These are phyloP conservation scores for Palaemon carinicauda DNA, from an alignment of 1,140 invertebrate genomes.

Conservation along the genomic window DNA sequence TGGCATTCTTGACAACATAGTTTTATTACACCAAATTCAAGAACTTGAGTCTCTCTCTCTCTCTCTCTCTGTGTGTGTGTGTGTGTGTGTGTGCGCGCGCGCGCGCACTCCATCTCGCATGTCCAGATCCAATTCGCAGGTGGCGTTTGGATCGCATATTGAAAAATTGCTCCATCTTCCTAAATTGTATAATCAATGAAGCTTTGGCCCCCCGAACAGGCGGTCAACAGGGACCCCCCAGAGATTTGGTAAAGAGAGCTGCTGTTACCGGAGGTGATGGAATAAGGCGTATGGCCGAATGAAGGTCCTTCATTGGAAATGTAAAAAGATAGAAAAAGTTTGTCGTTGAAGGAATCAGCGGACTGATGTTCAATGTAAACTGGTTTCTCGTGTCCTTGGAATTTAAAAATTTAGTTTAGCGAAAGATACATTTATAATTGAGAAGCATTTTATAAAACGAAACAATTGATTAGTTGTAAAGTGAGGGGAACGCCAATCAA, in stretches of 20 bases:
- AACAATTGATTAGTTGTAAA: too few species aligned
- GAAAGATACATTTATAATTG: too few species aligned
- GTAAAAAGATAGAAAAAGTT: background rate
- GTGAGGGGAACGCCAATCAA: too few species aligned
- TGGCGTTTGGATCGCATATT: slow-evolving; percentile 47
- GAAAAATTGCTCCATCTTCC: slow-evolving; percentile 53
- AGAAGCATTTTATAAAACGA: too few species aligned
- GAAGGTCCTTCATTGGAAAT: background rate
- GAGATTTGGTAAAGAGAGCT: background rate
- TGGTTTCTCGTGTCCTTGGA: too few species aligned
- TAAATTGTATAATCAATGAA: slow-evolving; percentile 59
- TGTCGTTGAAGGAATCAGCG: background rate
- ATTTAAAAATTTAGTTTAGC: too few species aligned
- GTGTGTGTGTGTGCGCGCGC: background rate
- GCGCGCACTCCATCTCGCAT: slow-evolving; percentile 3
- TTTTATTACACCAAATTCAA: background rate
- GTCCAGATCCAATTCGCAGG: slow-evolving; percentile 30
- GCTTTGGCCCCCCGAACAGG: background rate
- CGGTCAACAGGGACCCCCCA: background rate
- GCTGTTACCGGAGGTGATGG: background rate
- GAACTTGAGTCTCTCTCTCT: background rate
- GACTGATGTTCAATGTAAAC: background rate
- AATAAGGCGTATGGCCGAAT: too few species aligned
- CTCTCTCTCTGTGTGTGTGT: background rate
- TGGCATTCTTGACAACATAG: background rate